Evolutionary conservation across 2,797 vertebrate genomes (phyloP), one percentile per base, ranked within the genome.

Genomic region (Sebastes nivosus): DNA sequence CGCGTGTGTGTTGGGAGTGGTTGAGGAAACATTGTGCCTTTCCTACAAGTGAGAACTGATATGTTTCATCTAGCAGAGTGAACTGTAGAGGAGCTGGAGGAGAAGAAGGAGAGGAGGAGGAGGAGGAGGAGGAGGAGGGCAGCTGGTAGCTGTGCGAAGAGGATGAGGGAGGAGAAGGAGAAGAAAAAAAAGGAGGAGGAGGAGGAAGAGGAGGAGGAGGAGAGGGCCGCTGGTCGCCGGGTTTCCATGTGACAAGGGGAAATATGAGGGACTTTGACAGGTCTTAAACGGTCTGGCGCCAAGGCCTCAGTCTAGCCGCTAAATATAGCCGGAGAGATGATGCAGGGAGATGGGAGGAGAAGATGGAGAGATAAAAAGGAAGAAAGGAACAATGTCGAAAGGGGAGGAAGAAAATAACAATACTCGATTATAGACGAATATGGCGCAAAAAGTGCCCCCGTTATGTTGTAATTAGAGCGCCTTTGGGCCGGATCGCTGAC

Each of bases 251-350:
- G 97, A 97, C 97, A 96, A 93, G 95, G 95, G 96, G 96, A 96
- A 97, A 97, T 97, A 97, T 98, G 97, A 98, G 95, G 97, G 96
- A 97, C 96, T 97, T 96, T 98, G 97, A 98, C 97, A 97, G 97
- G 96, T 97, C 97, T 97, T 97, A 97, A 98, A 97, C 96, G 96
- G 97, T 96, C 97, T 98, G 98, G 98, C 98, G 98, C 98, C 98
- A 98, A 95, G 96, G 96, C 96, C 95, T 96, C 94, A 96, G 97
- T 96, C 97, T 97, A 94, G 94, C 75, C 93, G 95, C 96, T 97
- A 97, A 97, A 98, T 97, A 96, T 97, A 97, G 97, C 92, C 90
- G 80, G 84, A 93, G 95, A 95, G 96, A 96, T 95, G 96, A 96
- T 96, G 96, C 95, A 95, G 94, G 91, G 95, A 96, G 95, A 96